Conservation (phyloP, 2,113 vertebrate species). For the Callaeas wilsoni region DNA sequence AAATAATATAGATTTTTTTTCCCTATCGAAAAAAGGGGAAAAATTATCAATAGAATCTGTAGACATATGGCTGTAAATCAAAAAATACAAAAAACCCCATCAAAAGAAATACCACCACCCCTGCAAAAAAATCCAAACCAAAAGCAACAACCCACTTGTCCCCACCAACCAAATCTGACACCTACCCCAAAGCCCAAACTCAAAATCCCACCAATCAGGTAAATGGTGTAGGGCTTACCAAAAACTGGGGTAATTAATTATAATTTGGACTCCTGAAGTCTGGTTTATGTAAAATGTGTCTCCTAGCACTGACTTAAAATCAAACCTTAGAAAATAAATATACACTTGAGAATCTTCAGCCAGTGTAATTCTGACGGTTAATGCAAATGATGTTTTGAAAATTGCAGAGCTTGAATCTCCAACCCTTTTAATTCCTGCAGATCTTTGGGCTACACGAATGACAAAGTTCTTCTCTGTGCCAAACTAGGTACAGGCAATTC, state of each 20-base stretch:
- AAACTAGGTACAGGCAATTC: background rate
- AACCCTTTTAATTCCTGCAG: background rate
- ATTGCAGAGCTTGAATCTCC: background rate
- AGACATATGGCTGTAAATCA: background rate
- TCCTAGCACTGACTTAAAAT: background rate
- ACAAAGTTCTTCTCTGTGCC: background rate
- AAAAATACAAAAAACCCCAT: background rate
- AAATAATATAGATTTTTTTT: background rate
- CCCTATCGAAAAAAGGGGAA: too few species aligned
- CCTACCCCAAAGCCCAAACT: background rate
- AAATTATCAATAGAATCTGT: background rate
- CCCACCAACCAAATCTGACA: background rate
- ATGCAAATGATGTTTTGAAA: background rate
- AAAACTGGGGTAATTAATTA: background rate
- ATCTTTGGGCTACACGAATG: background rate
- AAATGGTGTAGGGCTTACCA: background rate
- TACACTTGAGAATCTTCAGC: background rate
- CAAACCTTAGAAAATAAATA: background rate
- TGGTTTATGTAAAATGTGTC: background rate
- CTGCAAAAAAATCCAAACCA: background rate
- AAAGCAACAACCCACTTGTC: accelerated
- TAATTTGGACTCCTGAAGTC: background rate
- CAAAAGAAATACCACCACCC: background rate
- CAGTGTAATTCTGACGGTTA: background rate
- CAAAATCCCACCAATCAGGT: background rate